Conservation (phyloP, 2,797 vertebrate species). For the Hippoglossus hippoglossus region DNA sequence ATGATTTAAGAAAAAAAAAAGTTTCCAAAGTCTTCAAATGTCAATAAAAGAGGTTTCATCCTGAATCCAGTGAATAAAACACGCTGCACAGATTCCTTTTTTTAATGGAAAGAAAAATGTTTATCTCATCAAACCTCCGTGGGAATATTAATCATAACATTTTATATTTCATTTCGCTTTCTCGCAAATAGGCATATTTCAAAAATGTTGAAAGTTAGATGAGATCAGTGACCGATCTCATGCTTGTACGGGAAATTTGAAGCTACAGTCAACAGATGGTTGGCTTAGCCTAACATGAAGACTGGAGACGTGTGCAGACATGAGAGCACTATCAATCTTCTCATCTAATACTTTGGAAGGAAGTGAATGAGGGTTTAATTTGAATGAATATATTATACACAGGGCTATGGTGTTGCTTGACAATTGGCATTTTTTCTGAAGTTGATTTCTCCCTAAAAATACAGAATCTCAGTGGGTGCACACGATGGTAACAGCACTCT, state of each 20-base stretch:
- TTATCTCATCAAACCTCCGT: constrained; percentile 2
- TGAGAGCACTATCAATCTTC: neutral
- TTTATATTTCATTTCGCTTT: neutral
- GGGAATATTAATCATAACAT: constrained; percentile 9
- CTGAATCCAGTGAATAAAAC: constrained; percentile 28
- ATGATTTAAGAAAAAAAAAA: constrained; percentile 30
- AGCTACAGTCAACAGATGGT: neutral
- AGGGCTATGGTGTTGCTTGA: too few species aligned
- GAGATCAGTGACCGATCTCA: neutral
- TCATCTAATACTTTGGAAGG: neutral
- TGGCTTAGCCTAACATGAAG: neutral
- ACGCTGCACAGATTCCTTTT: neutral
- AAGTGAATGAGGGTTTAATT: neutral
- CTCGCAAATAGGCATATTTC: neutral
- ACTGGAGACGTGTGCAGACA: neutral
- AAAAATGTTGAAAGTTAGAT: neutral
- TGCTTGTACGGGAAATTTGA: neutral
- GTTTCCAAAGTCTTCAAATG: constrained; percentile 37
- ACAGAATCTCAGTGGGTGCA: constrained; percentile 1
- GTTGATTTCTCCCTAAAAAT: too few species aligned
- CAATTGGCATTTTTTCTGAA: too few species aligned
- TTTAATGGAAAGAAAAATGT: constrained; percentile 36
- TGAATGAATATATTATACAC: neutral
- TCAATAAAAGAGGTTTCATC: constrained; percentile 25
- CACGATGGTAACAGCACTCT: neutral